Conservation (phyloP, 92 coral and sea anemone species). For the Nematostella vectensis region DNA sequence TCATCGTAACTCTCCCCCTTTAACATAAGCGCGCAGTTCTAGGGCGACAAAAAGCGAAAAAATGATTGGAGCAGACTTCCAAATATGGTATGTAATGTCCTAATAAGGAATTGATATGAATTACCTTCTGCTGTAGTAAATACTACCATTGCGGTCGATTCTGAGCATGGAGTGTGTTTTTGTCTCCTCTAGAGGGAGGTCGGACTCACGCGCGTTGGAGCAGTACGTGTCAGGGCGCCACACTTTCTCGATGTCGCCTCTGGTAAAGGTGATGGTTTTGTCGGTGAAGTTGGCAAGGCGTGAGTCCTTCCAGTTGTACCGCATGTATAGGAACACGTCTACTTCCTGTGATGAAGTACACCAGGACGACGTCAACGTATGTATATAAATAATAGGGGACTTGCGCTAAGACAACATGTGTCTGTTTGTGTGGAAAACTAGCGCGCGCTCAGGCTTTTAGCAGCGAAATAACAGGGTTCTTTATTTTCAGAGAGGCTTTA, state of each 20-base stretch:
- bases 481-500: too few relatives aligned
- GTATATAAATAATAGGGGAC: too few relatives aligned
- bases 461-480: too few relatives aligned
- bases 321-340: slow-evolving; percentile 41
- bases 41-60: too few relatives aligned
- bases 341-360: slow-evolving; percentile 29
- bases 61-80: too few relatives aligned
- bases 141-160: slow-evolving; percentile 20
- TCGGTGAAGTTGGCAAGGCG: slow-evolving; percentile 46
- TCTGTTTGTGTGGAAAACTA: too few relatives aligned
- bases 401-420: too few relatives aligned
- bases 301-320: slow-evolving; percentile 52
- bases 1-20: too few relatives aligned
- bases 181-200: slow-evolving; percentile 41
- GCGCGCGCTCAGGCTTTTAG: too few relatives aligned
- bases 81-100: too few relatives aligned
- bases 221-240: slow-evolving; percentile 74
- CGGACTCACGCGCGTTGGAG: slow-evolving; percentile 49
- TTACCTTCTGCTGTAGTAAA: slow-evolving; percentile 61
- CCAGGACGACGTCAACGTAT: background rate
- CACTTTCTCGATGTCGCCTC: slow-evolving; percentile 30
- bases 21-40: too few relatives aligned
- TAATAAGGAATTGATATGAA: too few relatives aligned
- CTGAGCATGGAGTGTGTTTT: slow-evolving; percentile 31
- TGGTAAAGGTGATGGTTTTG: slow-evolving; percentile 26